Evolutionary conservation across 2,797 vertebrate species (phyloP).

Genomic region (Cuniculus paca): DNA sequence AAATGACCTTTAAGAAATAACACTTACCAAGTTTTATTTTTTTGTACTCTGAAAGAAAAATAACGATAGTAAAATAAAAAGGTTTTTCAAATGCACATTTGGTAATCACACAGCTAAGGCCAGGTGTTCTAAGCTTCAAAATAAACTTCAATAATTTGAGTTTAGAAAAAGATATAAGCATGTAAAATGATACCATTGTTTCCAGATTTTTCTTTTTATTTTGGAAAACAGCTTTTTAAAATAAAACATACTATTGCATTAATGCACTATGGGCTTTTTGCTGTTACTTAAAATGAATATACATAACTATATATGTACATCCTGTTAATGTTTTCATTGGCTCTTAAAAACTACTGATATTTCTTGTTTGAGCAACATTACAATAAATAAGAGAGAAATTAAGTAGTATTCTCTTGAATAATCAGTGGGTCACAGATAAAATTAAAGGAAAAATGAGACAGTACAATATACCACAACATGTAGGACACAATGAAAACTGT

Average conservation of each 20-base stretch:
- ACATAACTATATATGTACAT: not conserved
- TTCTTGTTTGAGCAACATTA: not conserved
- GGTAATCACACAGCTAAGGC: not conserved
- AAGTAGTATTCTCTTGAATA: not conserved
- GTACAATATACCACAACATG: not conserved
- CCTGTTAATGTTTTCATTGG: not conserved
- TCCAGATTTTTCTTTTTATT: not conserved
- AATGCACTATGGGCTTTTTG: not conserved
- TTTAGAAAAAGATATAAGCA: not conserved
- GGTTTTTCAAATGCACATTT: not conserved
- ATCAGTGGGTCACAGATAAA: no score
- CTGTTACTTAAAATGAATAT: not conserved
- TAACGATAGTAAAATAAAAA: not conserved
- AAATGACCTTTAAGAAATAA: slow-evolving; percentile 31
- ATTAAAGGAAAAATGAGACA: not conserved
- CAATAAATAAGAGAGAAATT: not conserved
- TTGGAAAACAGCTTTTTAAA: not conserved
- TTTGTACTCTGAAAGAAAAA: not conserved
- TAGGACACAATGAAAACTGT: not conserved
- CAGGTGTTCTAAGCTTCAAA: not conserved
- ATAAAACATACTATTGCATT: not conserved
- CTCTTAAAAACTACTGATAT: not conserved
- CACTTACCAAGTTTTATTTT: not conserved
- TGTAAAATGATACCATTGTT: not conserved
- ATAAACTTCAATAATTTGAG: not conserved